phyloP scores from a whole-genome alignment of 2,888 invertebrate genomes.

The Axea sp. region DNA sequence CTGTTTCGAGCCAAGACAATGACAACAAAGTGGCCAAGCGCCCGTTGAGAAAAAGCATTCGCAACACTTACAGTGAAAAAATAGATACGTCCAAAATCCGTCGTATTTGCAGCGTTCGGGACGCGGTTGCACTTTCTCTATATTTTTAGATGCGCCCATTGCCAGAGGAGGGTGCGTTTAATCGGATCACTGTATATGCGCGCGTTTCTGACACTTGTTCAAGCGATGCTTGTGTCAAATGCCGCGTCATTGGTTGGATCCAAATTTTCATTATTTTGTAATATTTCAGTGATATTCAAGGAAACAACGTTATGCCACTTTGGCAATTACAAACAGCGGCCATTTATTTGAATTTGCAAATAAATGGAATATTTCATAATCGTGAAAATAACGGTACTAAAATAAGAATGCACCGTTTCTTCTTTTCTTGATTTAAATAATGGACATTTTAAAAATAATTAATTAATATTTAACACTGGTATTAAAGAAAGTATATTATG shows the following conservation, averaged over 20 bases:
- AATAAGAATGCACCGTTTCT: too few species aligned
- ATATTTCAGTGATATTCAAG: not conserved
- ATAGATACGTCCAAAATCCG: slow-evolving; percentile 38
- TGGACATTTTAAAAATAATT: too few species aligned
- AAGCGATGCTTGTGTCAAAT: slow-evolving; percentile 15
- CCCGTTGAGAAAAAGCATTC: slow-evolving; percentile 29
- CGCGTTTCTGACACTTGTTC: slow-evolving; percentile 40
- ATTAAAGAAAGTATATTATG: too few species aligned
- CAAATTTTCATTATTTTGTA: not conserved
- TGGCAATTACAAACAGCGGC: too few species aligned
- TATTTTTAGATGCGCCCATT: slow-evolving; percentile 36
- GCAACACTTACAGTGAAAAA: slow-evolving; percentile 40
- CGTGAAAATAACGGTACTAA: too few species aligned
- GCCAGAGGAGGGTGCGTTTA: slow-evolving; percentile 14
- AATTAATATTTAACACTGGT: too few species aligned
- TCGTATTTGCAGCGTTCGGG: slow-evolving; percentile 33
- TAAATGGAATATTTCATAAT: too few species aligned
- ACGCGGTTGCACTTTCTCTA: slow-evolving; percentile 38
- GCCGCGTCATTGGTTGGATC: not conserved
- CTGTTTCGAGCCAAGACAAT: slow-evolving; percentile 25
- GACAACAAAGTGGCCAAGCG: slow-evolving; percentile 37
- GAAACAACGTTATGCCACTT: not conserved
- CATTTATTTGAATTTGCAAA: too few species aligned
- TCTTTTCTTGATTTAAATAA: too few species aligned
- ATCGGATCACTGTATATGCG: slow-evolving; percentile 21